Percentiles rank a stretch among this genome's conserved stretches.
These are phyloP conservation scores for Pterois miles DNA, from an alignment of 2,797 vertebrate genomes.

Conservation along the genomic window DNA sequence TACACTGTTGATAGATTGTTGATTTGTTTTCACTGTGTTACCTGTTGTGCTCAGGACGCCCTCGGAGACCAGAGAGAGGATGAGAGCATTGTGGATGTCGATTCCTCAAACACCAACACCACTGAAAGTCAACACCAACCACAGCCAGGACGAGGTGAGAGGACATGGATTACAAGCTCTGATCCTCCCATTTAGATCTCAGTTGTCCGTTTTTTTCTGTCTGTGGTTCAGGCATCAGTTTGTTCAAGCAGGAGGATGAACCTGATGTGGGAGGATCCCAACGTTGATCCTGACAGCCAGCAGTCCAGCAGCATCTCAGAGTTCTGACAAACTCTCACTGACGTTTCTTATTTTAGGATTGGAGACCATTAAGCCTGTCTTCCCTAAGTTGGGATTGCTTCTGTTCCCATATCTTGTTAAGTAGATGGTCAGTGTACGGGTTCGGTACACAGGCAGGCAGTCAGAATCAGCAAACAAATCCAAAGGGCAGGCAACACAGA, in stretches of 20 bases:
- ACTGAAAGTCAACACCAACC: conserved; percentile 9
- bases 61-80: neutral
- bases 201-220: too few relatives aligned
- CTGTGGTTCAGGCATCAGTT: neutral
- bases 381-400: neutral
- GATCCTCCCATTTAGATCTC: neutral
- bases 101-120: conserved; percentile 52
- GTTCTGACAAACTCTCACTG: conserved; percentile 24
- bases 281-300: neutral
- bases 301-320: conserved; percentile 46
- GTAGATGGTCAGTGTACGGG: too few relatives aligned
- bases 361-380: neutral
- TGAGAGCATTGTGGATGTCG: neutral
- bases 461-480: too few relatives aligned
- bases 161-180: too few relatives aligned
- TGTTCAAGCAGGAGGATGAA: neutral
- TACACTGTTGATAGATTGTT: neutral
- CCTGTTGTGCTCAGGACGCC: conserved; percentile 34
- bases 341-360: neutral
- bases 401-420: neutral
- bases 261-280: conserved; percentile 6
- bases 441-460: too few relatives aligned
- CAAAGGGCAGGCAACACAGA: too few relatives aligned
- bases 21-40: neutral
- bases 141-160: conserved; percentile 33